Evolutionary conservation across 2,113 vertebrate genomes (phyloP).

Genomic region (Rafetus swinhoei): DNA sequence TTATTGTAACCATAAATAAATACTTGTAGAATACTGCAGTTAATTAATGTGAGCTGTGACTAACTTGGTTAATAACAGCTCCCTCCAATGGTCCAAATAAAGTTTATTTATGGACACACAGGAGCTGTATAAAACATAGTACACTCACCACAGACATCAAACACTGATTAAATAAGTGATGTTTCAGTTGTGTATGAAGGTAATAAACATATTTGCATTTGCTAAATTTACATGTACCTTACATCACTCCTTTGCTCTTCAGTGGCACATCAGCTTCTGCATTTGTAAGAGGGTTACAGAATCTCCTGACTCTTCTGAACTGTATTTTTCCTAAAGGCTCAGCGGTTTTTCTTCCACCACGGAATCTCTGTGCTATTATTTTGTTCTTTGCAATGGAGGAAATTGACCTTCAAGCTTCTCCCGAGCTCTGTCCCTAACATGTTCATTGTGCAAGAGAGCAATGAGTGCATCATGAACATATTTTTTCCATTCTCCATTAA

Average conservation of each 20-base stretch:
- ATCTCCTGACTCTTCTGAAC: background rate
- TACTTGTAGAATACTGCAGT: slow-evolving; percentile 43
- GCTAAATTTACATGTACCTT: slow-evolving; percentile 34
- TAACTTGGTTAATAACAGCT: slow-evolving; percentile 59
- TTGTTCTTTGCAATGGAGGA: too few relatives aligned
- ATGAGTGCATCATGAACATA: background rate
- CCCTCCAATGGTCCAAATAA: slow-evolving; percentile 54
- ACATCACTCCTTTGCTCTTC: slow-evolving; percentile 12
- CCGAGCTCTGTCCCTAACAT: background rate
- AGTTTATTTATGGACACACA: slow-evolving; percentile 58
- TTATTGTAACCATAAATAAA: slow-evolving; percentile 60
- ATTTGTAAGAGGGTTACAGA: background rate
- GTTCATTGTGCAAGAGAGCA: background rate
- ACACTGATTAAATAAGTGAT: slow-evolving; percentile 65
- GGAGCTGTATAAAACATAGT: slow-evolving; percentile 56
- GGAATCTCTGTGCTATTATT: background rate
- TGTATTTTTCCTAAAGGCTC: background rate
- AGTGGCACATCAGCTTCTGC: background rate
- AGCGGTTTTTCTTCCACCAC: background rate
- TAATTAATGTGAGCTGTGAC: slow-evolving; percentile 58
- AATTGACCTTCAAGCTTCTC: background rate
- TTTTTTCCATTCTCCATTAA: background rate
- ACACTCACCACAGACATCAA: slow-evolving; percentile 43
- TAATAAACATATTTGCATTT: slow-evolving; percentile 53
- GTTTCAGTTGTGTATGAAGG: slow-evolving; percentile 57